Evolutionary conservation across 2,797 vertebrate genomes (phyloP).

Genomic region (Cheirogaleus major): DNA sequence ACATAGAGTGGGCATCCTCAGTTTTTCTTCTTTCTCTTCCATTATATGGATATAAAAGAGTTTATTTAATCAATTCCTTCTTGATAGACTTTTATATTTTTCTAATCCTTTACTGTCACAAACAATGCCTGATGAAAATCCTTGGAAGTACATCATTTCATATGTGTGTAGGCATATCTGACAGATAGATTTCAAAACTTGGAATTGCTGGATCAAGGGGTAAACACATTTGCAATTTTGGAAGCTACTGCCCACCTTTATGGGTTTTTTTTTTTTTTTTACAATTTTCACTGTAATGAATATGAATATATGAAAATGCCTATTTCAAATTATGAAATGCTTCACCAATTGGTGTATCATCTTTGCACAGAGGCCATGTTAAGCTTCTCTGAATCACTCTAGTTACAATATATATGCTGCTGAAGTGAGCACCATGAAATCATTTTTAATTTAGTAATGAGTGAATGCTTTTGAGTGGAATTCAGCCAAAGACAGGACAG

Average conservation of each 20-base stretch:
- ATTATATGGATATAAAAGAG: background rate
- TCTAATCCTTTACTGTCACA: background rate
- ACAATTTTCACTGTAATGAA: background rate
- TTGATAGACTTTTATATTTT: constrained; percentile 17
- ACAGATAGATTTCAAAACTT: background rate
- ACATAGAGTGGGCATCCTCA: background rate
- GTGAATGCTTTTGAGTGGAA: background rate
- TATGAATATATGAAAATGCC: background rate
- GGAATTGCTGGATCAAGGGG: background rate
- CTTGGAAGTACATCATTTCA: background rate
- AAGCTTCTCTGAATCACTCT: constrained; percentile 16
- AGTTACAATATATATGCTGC: constrained; percentile 20
- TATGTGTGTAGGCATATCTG: background rate
- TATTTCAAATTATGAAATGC: constrained; percentile 41
- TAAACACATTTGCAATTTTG: background rate
- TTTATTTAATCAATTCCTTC: background rate
- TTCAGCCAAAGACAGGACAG: background rate
- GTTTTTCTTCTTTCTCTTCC: background rate
- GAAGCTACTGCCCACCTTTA: background rate
- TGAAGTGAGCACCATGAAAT: background rate
- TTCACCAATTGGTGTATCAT: background rate
- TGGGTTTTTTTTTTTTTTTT: background rate
- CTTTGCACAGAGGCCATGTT: background rate
- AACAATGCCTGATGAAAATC: background rate
- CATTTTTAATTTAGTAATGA: constrained; percentile 51